Conservation (phyloP, 2,888 invertebrate species). For the Acronicta leporina region DNA sequence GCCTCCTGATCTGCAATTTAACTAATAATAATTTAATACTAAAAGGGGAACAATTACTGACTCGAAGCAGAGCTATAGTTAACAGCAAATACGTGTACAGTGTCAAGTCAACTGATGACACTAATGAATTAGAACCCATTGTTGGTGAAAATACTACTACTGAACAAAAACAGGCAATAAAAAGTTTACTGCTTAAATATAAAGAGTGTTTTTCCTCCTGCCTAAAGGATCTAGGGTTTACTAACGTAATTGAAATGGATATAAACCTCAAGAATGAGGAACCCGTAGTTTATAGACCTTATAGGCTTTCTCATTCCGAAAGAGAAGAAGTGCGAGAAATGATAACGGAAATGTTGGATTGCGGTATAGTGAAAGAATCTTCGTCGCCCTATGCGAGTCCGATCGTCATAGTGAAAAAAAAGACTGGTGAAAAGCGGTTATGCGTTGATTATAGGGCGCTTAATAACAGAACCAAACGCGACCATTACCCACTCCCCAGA, state of each 20-base stretch:
- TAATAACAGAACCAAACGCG: not conserved
- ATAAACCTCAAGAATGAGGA: not conserved
- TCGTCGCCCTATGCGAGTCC: not conserved
- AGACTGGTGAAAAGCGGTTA: constrained; percentile 5
- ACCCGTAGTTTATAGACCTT: constrained; percentile 1
- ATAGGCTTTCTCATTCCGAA: not conserved
- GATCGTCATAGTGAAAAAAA: constrained; percentile 7
- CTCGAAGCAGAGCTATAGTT: no score
- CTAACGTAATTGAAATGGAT: not conserved
- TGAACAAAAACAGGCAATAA: no score
- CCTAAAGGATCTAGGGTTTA: not conserved
- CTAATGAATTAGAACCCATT: no score
- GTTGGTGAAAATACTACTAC: no score
- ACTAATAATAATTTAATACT: no score
- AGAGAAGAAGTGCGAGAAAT: not conserved
- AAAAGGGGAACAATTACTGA: no score
- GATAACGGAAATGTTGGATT: not conserved
- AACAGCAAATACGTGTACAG: no score
- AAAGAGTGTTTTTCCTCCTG: constrained; percentile 4
- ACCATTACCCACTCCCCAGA: not conserved
- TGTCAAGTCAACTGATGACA: no score
- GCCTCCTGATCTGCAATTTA: no score
- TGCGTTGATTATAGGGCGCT: constrained; percentile 5
- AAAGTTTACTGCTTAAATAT: not conserved
- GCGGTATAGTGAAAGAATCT: not conserved